Percentiles rank a stretch among this genome's conserved stretches.
Evolutionary conservation across 2,888 invertebrate species (phyloP).

Genomic region (Hirtodrosophila trivittata): DNA sequence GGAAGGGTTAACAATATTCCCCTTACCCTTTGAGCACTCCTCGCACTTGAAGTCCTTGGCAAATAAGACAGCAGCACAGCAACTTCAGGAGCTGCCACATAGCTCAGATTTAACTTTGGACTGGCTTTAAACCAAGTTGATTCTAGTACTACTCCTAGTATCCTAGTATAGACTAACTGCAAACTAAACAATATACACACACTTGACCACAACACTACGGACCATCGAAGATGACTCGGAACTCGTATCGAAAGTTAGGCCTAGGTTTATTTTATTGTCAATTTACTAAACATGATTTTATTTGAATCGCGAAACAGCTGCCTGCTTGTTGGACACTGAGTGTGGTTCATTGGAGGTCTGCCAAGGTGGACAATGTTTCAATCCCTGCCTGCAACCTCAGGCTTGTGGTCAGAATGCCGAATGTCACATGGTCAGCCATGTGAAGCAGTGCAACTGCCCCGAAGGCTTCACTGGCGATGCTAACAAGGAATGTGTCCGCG

Average conservation of each 20-base stretch:
- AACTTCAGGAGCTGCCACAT: neutral
- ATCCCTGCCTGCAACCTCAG: constrained; percentile 90
- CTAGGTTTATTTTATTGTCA: too few relatives aligned
- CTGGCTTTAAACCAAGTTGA: constrained; percentile 36
- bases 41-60: neutral
- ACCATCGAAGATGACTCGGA: constrained; percentile 38
- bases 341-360: constrained; percentile 92
- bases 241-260: constrained; percentile 33
- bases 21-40: too few relatives aligned
- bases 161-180: constrained; percentile 54
- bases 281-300: too few relatives aligned
- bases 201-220: constrained; percentile 41
- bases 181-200: constrained; percentile 46
- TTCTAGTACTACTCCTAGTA: constrained; percentile 17
- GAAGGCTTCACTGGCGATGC: constrained; percentile 93
- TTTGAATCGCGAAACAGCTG: constrained; percentile 85
- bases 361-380: constrained; percentile 91
- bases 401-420: constrained; percentile 93
- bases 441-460: constrained; percentile 92
- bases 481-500: constrained; percentile 93
- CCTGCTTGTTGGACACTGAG: constrained; percentile 91
- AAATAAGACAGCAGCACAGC: neutral
- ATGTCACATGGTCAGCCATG: constrained; percentile 89
- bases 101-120: constrained; percentile 34
- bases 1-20: neutral